Evolutionary conservation across 2,113 vertebrate genomes (phyloP), one percentile per base, ranked within the genome.

Genomic region (Oryzias javanicus): DNA sequence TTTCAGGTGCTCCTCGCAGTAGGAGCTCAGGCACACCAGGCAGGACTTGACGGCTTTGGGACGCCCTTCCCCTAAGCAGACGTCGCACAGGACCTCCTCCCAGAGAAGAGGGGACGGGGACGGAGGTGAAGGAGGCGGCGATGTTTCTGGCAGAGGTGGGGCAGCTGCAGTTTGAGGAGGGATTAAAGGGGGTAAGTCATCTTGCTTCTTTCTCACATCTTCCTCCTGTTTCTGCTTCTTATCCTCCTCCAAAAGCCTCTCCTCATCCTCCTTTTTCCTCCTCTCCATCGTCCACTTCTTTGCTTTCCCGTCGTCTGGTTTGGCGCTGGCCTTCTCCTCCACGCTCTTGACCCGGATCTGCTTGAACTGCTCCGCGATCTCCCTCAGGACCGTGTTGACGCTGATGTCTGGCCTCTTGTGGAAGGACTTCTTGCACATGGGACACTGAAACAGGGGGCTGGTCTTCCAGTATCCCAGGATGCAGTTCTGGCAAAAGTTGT

Each of bases 351-450:
- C 73, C 57, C 85, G 63, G 49, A 91, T 86, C 72, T 89, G 86
- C 57, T 90, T 92, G 79, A 91, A 92, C 84, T 91, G 89, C 82
- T 92, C 89, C 0, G 92, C 86, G 1, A 92, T 93, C 20, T 93
- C 92, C 44, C 89, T 82, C 60, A 93, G 64, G 6, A 92, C 91
- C 0, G 91, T 92, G 67, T 93, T 93, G 7, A 92, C 80, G 67
- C 91, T 90, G 20, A 92, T 85, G 4, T 92, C 92, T 0, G 92
- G 92, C 60, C 88, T 81, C 56, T 90, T 90, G 72, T 73, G 25
- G 78, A 92, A 93, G 40, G 86, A 76, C 84, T 92, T 92, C 80
- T 92, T 93, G 65, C 92, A 93, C 87, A 92, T 92, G 3, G 91
- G 92, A 53, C 92, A 93, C 86, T 90, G 89, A 75, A 81, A 90